Conservation (phyloP, 1,140 invertebrate species). For the Neodiprion pinetum region DNA sequence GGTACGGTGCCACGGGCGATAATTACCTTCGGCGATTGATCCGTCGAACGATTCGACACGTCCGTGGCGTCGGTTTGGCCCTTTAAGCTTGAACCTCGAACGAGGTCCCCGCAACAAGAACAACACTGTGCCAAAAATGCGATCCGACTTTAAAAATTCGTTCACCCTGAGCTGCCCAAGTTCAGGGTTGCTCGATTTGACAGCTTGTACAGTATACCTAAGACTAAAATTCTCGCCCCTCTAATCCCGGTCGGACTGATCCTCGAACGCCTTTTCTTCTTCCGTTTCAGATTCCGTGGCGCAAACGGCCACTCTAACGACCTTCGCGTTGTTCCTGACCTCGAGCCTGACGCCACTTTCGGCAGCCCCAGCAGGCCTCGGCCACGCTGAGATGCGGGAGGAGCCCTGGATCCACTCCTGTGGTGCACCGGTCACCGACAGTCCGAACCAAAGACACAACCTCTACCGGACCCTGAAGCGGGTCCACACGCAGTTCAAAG, state of each 20-base stretch:
- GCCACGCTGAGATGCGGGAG: slow-evolving; percentile 25
- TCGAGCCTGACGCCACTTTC: slow-evolving; percentile 40
- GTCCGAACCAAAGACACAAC: slow-evolving; percentile 46
- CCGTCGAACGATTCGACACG: background rate
- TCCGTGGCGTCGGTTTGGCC: background rate
- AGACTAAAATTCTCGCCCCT: too few relatives aligned
- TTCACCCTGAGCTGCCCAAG: too few relatives aligned
- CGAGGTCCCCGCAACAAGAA: too few relatives aligned
- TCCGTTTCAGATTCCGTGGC: slow-evolving; percentile 55
- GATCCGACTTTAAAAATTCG: too few relatives aligned
- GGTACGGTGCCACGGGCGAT: background rate
- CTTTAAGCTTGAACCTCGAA: too few relatives aligned
- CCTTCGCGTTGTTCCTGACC: slow-evolving; percentile 52
- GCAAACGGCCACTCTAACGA: slow-evolving; percentile 54
- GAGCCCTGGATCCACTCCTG: slow-evolving; percentile 57
- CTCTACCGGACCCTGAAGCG: slow-evolving; percentile 51
- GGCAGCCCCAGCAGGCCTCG: slow-evolving; percentile 32
- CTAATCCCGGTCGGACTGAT: too few relatives aligned
- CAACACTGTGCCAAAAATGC: too few relatives aligned
- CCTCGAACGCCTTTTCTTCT: background rate
- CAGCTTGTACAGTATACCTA: too few relatives aligned
- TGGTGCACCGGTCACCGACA: slow-evolving; percentile 44
- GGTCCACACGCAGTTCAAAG: slow-evolving; percentile 53
- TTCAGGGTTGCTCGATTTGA: too few relatives aligned
- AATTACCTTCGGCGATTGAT: background rate